Conservation (phyloP, 1,140 invertebrate species). For the Drosophila saltans region DNA sequence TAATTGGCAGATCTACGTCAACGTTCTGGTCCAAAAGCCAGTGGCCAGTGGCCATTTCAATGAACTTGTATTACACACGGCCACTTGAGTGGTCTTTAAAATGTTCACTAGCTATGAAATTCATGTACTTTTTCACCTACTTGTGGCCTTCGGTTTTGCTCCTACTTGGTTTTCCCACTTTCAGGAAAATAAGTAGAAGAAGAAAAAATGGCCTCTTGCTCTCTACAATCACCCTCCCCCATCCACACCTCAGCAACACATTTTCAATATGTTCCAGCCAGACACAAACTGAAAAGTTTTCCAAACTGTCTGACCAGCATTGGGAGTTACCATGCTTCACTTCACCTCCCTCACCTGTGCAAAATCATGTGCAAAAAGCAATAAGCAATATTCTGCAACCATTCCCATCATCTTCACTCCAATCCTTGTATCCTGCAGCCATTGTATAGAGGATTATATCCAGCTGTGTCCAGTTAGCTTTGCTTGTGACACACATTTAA, state of each 20-base stretch:
- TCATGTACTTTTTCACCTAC: slow-evolving; percentile 14
- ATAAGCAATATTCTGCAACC: slow-evolving; percentile 25
- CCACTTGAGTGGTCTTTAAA: slow-evolving; percentile 20
- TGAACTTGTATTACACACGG: slow-evolving; percentile 12
- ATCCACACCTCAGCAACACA: background rate
- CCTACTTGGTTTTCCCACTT: background rate
- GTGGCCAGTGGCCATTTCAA: slow-evolving; percentile 5
- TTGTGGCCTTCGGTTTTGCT: slow-evolving; percentile 7
- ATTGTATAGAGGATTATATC: background rate
- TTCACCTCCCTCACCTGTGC: slow-evolving; percentile 31
- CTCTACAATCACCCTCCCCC: background rate
- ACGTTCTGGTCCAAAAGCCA: slow-evolving; percentile 4
- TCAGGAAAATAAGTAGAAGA: too few relatives aligned
- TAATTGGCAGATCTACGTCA: slow-evolving; percentile 11
- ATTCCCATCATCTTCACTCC: background rate
- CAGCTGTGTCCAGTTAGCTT: slow-evolving; percentile 17
- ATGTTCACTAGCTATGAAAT: slow-evolving; percentile 5
- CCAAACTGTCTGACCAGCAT: slow-evolving; percentile 39
- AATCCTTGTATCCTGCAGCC: background rate
- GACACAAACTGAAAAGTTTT: slow-evolving; percentile 43
- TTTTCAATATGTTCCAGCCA: slow-evolving; percentile 27
- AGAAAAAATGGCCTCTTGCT: background rate
- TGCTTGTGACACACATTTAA: slow-evolving; percentile 11
- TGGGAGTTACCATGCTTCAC: background rate
- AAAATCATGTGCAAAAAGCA: slow-evolving; percentile 27